Percentiles rank a stretch among this genome's conserved stretches.
Evolutionary conservation across 1,140 invertebrate species (phyloP).

Genomic region (Diachasmimorpha longicaudata): DNA sequence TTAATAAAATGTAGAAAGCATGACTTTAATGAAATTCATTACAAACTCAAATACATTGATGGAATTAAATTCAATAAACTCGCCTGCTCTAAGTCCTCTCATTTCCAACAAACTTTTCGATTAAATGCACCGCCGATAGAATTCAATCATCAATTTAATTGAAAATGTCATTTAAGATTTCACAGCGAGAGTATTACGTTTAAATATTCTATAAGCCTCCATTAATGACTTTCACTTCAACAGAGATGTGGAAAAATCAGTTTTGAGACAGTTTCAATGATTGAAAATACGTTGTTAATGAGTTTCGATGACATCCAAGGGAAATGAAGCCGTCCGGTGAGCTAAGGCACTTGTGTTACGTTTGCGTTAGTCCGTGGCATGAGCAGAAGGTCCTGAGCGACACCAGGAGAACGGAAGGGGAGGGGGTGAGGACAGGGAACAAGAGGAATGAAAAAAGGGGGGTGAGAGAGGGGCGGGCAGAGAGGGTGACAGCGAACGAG

Average conservation of each 20-base stretch:
- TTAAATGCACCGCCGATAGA: neutral
- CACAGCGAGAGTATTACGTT: neutral
- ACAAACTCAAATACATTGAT: neutral
- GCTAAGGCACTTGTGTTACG: constrained; percentile 15
- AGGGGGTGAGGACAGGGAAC: neutral
- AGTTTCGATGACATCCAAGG: constrained; percentile 29
- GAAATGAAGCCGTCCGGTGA: constrained; percentile 29
- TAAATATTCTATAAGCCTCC: neutral
- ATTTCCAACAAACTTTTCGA: neutral
- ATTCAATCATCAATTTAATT: neutral
- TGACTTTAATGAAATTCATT: neutral
- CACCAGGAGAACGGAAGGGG: neutral
- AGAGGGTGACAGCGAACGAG: constrained; percentile 1
- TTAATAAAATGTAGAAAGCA: too few species aligned
- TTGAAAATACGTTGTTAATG: constrained; percentile 14
- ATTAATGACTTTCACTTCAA: neutral
- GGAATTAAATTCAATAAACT: neutral
- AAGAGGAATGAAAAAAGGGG: neutral
- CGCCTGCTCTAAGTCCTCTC: neutral
- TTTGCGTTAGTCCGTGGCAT: constrained; percentile 18
- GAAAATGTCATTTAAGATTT: neutral
- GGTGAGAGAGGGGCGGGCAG: neutral
- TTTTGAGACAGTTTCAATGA: constrained; percentile 1
- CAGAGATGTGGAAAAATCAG: neutral
- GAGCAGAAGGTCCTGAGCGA: constrained; percentile 3